Evolutionary conservation across 2,888 invertebrate genomes (phyloP).

Genomic region (Drosophila neonasuta): DNA sequence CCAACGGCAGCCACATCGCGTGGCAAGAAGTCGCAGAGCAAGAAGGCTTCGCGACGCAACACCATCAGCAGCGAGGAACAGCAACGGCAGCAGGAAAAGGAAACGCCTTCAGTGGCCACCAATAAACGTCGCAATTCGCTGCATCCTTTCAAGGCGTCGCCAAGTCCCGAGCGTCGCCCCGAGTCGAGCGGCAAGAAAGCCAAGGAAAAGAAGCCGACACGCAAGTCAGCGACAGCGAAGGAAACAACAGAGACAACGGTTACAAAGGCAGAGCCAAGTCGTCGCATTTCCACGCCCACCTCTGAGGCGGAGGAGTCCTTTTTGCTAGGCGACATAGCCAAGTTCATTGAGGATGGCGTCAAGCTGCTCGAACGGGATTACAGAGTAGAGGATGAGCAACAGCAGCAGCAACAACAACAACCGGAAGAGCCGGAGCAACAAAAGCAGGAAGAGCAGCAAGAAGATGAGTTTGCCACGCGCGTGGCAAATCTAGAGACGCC

Average conservation of each 20-base stretch:
- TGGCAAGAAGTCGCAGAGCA: conserved; percentile 21
- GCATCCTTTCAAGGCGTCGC: conserved; percentile 49
- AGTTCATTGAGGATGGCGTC: conserved; percentile 80
- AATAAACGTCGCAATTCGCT: conserved; percentile 54
- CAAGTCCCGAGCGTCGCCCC: conserved; percentile 21
- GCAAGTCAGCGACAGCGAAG: conserved; percentile 22
- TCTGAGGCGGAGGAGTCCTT: conserved; percentile 67
- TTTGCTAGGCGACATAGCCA: conserved; percentile 79
- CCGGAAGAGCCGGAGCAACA: conserved; percentile 46
- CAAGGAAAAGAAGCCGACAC: conserved; percentile 19
- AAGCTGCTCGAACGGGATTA: conserved; percentile 79
- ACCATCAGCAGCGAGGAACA: conserved; percentile 40
- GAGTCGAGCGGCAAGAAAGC: conserved; percentile 30
- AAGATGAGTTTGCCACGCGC: conserved; percentile 53
- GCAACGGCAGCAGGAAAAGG: conserved; percentile 24
- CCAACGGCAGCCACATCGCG: not conserved
- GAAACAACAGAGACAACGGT: conserved; percentile 41
- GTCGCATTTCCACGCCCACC: conserved; percentile 29
- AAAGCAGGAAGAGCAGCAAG: conserved; percentile 36
- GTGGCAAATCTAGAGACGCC: conserved; percentile 69
- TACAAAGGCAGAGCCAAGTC: not conserved
- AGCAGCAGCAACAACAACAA: conserved; percentile 28
- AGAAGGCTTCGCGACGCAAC: conserved; percentile 26
- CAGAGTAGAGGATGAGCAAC: conserved; percentile 71
- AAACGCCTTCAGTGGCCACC: not conserved